Percentiles rank a stretch among this genome's conserved stretches.
Evolutionary conservation across 2,888 invertebrate species (phyloP).

Genomic region (Pachymerium ferrugineum): DNA sequence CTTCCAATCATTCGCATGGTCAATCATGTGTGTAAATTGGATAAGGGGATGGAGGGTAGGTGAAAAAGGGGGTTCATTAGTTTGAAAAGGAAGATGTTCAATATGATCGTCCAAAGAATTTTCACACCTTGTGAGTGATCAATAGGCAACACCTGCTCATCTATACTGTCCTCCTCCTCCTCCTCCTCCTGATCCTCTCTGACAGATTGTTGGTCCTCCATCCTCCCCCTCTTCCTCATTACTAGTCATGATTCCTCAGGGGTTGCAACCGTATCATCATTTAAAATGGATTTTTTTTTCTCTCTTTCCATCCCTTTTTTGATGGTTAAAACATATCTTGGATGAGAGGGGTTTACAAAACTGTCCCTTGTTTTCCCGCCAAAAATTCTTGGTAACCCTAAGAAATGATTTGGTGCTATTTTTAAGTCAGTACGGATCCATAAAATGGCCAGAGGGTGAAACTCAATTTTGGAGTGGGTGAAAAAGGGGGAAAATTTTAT

Average conservation of each 20-base stretch:
- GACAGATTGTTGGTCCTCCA: not conserved
- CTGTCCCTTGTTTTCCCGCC: slow-evolving; percentile 25
- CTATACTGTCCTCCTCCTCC: no score
- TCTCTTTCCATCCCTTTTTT: not conserved
- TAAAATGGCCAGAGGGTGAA: slow-evolving; percentile 4
- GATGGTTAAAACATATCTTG: not conserved
- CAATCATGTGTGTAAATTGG: no score
- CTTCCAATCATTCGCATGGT: no score
- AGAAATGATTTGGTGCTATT: slow-evolving; percentile 18
- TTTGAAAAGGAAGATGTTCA: no score
- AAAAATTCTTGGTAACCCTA: not conserved
- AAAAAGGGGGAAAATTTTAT: not conserved
- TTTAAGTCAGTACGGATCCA: not conserved
- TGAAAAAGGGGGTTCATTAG: no score
- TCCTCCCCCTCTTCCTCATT: not conserved
- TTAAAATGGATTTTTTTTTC: no score
- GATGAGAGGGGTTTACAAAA: not conserved
- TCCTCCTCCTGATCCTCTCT: no score
- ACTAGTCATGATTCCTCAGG: slow-evolving; percentile 11
- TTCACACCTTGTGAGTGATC: not conserved
- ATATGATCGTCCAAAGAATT: no score
- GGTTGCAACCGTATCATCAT: no score
- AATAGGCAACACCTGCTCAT: slow-evolving; percentile 20
- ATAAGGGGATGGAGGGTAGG: no score
- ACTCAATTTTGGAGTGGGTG: not conserved